These are phyloP conservation scores for Sycobia sp. DNA, from an alignment of 1,140 invertebrate genomes.

Conservation along the genomic window DNA sequence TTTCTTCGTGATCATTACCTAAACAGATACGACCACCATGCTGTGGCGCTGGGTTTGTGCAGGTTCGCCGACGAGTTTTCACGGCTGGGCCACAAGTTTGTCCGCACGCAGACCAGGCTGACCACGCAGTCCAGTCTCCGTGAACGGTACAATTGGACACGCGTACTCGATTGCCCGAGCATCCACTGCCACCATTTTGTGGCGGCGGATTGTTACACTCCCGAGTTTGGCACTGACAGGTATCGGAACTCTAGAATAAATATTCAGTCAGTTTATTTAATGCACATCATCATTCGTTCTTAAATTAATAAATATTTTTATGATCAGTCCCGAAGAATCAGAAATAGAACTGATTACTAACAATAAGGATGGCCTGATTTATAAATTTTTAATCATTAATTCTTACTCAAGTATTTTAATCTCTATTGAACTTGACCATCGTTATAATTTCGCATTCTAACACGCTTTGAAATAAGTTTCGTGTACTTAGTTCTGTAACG, in stretches of 20 bases:
- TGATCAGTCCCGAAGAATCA: no score
- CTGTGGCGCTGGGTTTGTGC: constrained; percentile 80
- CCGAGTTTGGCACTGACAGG: constrained; percentile 78
- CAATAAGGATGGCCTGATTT: no score
- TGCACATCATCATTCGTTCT: no score
- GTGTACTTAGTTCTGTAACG: no score
- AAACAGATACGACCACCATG: constrained; percentile 84
- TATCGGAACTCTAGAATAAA: constrained; percentile 64
- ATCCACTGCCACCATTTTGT: constrained; percentile 73
- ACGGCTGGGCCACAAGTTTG: constrained; percentile 78
- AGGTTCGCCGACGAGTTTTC: constrained; percentile 78
- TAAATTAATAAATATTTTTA: no score
- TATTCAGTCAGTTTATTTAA: no score
- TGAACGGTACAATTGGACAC: constrained; percentile 82
- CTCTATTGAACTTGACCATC: no score
- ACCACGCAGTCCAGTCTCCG: constrained; percentile 88
- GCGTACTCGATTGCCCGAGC: constrained; percentile 64
- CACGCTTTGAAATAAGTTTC: no score
- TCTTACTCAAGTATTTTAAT: no score
- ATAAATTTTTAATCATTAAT: no score
- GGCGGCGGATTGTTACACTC: constrained; percentile 85
- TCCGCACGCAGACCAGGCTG: constrained; percentile 84
- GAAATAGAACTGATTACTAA: no score
- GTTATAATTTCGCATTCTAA: no score
- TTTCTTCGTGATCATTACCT: constrained; percentile 77